A percentile compares a stretch with the other conserved stretches of the same genome.
Evolutionary conservation across 2,888 invertebrate species (phyloP).

Genomic region (Drosophila seclusa): DNA sequence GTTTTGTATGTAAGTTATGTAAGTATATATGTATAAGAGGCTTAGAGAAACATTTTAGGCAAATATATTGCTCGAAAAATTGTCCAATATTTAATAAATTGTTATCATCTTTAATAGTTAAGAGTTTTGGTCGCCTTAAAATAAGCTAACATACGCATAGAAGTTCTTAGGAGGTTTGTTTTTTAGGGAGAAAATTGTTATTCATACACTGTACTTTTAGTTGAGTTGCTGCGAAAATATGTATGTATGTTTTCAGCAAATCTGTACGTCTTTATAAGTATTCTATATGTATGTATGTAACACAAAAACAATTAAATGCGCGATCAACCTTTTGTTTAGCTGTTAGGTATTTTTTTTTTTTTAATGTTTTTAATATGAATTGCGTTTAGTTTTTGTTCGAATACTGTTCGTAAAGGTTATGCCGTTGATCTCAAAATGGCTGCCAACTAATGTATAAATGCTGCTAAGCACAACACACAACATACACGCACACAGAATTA

Average conservation of each 20-base stretch:
- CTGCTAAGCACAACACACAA: constrained; percentile 50
- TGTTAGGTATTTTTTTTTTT: constrained; percentile 30
- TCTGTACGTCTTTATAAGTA: constrained; percentile 24
- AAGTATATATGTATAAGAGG: constrained; percentile 63
- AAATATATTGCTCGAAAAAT: constrained; percentile 78
- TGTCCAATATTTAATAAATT: constrained; percentile 58
- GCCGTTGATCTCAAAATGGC: constrained; percentile 49
- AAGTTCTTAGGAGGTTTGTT: constrained; percentile 31
- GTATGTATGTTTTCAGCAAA: constrained; percentile 41
- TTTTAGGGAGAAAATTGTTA: constrained; percentile 34
- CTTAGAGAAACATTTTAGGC: constrained; percentile 71
- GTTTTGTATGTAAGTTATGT: constrained; percentile 17
- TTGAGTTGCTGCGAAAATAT: constrained; percentile 40
- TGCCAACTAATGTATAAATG: constrained; percentile 53
- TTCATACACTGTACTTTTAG: constrained; percentile 7
- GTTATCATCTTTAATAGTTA: constrained; percentile 49
- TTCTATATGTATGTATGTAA: constrained; percentile 34
- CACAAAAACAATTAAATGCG: constrained; percentile 70
- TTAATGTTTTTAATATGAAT: constrained; percentile 18
- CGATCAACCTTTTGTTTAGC: constrained; percentile 71
- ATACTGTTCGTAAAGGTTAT: constrained; percentile 74
- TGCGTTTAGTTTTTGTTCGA: constrained; percentile 46
- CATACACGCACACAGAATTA: constrained; percentile 35
- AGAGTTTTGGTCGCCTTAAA: constrained; percentile 62
- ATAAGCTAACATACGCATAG: constrained; percentile 53